phyloP scores from a whole-genome alignment of 1,140 invertebrate genomes.

The Drosophila subpulchrella region DNA sequence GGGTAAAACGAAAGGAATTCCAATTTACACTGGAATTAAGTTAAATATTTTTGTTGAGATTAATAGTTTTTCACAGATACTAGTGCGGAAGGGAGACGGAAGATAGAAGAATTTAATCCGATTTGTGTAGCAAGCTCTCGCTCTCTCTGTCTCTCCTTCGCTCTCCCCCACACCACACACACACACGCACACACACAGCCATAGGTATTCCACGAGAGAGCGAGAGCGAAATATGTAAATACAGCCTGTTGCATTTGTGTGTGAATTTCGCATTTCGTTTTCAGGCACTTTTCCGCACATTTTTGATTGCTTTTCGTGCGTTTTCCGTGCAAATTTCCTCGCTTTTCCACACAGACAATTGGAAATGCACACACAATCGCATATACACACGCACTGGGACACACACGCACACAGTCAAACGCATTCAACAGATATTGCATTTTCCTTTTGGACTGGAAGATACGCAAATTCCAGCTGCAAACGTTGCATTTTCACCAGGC shows the following conservation, averaged over 20 bases:
- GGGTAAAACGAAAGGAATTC: constrained; percentile 45
- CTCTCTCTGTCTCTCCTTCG: constrained; percentile 22
- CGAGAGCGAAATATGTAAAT: constrained; percentile 66
- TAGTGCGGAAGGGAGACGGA: constrained; percentile 9
- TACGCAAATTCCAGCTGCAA: constrained; percentile 48
- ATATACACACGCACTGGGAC: constrained; percentile 11
- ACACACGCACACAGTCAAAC: constrained; percentile 25
- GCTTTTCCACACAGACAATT: constrained; percentile 68
- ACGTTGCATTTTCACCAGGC: constrained; percentile 54
- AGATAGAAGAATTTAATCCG: constrained; percentile 46
- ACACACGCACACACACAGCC: constrained; percentile 7
- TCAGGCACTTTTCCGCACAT: constrained; percentile 51
- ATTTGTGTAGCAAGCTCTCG: constrained; percentile 37
- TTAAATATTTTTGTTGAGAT: constrained; percentile 24
- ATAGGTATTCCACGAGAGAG: constrained; percentile 41
- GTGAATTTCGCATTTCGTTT: constrained; percentile 50
- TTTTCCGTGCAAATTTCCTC: constrained; percentile 44
- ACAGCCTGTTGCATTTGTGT: constrained; percentile 60
- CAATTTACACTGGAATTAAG: constrained; percentile 40
- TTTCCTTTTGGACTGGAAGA: constrained; percentile 40
- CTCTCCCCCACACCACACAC: constrained; percentile 3
- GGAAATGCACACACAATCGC: constrained; percentile 59
- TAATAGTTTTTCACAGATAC: constrained; percentile 40
- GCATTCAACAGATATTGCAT: constrained; percentile 27
- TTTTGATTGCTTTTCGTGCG: constrained; percentile 49